phyloP scores from a whole-genome alignment of 2,888 invertebrate genomes.

The Lordiphosa fenestrarum region DNA sequence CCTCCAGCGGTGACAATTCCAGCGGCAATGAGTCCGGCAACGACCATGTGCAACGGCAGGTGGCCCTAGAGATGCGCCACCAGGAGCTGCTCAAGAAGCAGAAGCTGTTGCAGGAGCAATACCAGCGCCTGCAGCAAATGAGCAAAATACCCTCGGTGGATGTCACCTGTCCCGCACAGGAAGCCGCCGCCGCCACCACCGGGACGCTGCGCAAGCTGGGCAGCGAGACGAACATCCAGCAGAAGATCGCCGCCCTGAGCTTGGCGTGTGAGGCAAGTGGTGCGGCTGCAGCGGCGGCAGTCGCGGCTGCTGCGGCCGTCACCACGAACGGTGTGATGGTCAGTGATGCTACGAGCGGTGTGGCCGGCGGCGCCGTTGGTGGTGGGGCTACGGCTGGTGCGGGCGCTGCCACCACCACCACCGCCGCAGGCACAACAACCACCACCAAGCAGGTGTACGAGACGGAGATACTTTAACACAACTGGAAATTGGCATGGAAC shows the following conservation, averaged over 20 bases:
- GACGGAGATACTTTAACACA: slow-evolving; percentile 94
- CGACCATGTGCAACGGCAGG: slow-evolving; percentile 87
- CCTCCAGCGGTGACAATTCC: slow-evolving; percentile 82
- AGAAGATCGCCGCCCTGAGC: slow-evolving; percentile 81
- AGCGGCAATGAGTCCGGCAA: slow-evolving; percentile 89
- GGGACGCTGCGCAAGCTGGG: slow-evolving; percentile 89
- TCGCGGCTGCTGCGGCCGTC: slow-evolving; percentile 50
- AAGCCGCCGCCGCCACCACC: slow-evolving; percentile 74
- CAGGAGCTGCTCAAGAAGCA: slow-evolving; percentile 94
- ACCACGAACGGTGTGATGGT: slow-evolving; percentile 64
- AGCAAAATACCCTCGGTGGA: slow-evolving; percentile 89
- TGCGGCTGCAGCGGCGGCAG: slow-evolving; percentile 25
- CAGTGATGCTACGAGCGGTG: slow-evolving; percentile 60
- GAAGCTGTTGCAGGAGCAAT: slow-evolving; percentile 93
- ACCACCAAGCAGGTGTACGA: slow-evolving; percentile 92
- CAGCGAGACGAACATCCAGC: slow-evolving; percentile 91
- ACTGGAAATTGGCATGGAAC: slow-evolving; percentile 78
- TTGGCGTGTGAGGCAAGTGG: slow-evolving; percentile 50
- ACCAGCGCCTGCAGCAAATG: slow-evolving; percentile 92
- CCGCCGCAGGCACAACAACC: slow-evolving; percentile 82
- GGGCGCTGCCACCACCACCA: slow-evolving; percentile 78
- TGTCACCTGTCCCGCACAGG: slow-evolving; percentile 79
- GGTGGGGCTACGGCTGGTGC: slow-evolving; percentile 46
- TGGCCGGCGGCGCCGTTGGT: slow-evolving; percentile 49
- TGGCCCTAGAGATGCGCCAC: slow-evolving; percentile 91